Percentiles rank a stretch among this genome's conserved stretches.
These are phyloP conservation scores for Ophion obscuratus DNA, from an alignment of 2,888 invertebrate genomes.

Conservation along the genomic window DNA sequence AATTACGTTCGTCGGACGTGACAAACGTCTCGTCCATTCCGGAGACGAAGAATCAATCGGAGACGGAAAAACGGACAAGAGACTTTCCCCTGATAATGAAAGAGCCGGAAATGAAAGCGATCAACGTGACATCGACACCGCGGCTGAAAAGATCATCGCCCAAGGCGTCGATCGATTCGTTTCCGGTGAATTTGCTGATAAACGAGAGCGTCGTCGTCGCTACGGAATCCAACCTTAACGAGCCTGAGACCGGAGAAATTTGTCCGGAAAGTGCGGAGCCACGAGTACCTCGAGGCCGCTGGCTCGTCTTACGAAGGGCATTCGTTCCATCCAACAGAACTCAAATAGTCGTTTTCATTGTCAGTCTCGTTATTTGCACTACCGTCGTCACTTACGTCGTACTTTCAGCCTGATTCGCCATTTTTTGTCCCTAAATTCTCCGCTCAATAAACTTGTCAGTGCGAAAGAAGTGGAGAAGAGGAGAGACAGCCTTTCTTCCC, in stretches of 20 bases:
- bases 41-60: constrained; percentile 16
- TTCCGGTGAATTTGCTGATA: constrained; percentile 48
- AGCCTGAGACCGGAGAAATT: constrained; percentile 42
- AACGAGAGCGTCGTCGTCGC: constrained; percentile 57
- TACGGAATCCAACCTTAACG: constrained; percentile 43
- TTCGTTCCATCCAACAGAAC: constrained; percentile 68
- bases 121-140: constrained; percentile 68
- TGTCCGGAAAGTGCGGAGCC: constrained; percentile 44
- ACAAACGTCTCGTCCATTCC: constrained; percentile 14
- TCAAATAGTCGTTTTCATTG: constrained; percentile 69
- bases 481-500: not conserved
- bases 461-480: not conserved
- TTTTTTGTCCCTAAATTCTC: not conserved
- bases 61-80: constrained; percentile 4
- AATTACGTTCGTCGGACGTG: constrained; percentile 53
- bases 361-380: constrained; percentile 67
- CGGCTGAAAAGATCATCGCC: constrained; percentile 65
- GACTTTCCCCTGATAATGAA: constrained; percentile 50
- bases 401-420: constrained; percentile 50
- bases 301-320: constrained; percentile 55
- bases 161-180: constrained; percentile 58
- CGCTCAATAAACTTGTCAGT: constrained; percentile 17
- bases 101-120: constrained; percentile 68
- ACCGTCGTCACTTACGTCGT: constrained; percentile 69
- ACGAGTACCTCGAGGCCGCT: constrained; percentile 42